Conservation (phyloP, 2,888 invertebrate species). For the Mystacides longicornis region DNA sequence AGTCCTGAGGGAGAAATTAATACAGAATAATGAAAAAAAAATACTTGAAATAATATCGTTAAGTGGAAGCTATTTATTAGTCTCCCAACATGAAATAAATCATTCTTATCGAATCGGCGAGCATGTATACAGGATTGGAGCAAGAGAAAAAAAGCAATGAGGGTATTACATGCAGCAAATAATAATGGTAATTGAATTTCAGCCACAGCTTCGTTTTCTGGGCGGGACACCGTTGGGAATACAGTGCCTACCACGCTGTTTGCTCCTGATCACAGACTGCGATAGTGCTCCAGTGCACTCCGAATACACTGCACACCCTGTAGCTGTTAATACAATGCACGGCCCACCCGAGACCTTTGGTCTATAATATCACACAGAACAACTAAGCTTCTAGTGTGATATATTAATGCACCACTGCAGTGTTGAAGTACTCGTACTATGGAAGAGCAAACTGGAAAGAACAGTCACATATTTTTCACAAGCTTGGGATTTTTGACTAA, state of each 20-base stretch:
- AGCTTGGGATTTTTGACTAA: too few relatives aligned
- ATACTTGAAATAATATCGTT: too few relatives aligned
- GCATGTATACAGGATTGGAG: neutral
- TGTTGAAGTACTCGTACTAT: too few relatives aligned
- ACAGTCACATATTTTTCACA: too few relatives aligned
- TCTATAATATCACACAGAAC: too few relatives aligned
- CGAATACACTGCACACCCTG: neutral
- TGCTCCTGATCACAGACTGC: constrained; percentile 6
- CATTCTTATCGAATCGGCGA: neutral
- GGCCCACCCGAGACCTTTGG: neutral
- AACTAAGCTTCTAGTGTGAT: too few relatives aligned
- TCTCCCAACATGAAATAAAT: too few relatives aligned
- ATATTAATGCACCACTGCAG: too few relatives aligned
- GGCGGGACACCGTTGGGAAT: constrained; percentile 1
- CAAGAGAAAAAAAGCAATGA: neutral
- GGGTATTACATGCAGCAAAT: neutral
- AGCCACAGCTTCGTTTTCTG: constrained; percentile 1
- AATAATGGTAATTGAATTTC: constrained; percentile 1
- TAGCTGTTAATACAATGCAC: neutral
- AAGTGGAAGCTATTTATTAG: too few relatives aligned
- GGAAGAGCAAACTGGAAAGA: too few relatives aligned
- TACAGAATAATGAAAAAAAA: too few relatives aligned
- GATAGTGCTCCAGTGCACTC: neutral
- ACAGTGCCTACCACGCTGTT: neutral
- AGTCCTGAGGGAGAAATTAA: too few relatives aligned